phyloP scores from a whole-genome alignment of 1,140 invertebrate species.

The Pseudomyrmex pallidus region DNA sequence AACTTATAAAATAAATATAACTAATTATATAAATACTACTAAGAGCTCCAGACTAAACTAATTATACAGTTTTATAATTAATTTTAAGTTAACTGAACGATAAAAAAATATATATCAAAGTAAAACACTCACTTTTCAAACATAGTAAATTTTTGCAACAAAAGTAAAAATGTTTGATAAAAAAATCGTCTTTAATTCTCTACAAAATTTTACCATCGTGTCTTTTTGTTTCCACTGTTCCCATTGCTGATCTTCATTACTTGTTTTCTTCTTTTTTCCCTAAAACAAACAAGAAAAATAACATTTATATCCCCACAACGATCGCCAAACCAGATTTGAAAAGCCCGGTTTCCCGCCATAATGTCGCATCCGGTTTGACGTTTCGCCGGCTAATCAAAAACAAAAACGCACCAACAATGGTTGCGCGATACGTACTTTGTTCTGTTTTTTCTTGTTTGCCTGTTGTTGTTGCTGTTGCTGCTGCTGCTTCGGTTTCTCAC shows the following conservation, averaged over 20 bases:
- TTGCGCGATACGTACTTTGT: slow-evolving; percentile 73
- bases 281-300: slow-evolving; percentile 8
- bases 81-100: not conserved
- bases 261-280: slow-evolving; percentile 79
- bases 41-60: slow-evolving; percentile 9
- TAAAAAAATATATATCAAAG: not conserved
- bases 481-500: slow-evolving; percentile 77
- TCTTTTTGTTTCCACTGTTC: slow-evolving; percentile 86
- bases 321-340: slow-evolving; percentile 32
- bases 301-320: not conserved
- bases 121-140: not conserved
- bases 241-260: slow-evolving; percentile 82
- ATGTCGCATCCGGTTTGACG: slow-evolving; percentile 26
- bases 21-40: slow-evolving; percentile 19
- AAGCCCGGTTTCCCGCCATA: slow-evolving; percentile 69
- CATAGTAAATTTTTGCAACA: not conserved
- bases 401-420: slow-evolving; percentile 62
- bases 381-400: slow-evolving; percentile 67
- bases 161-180: slow-evolving; percentile 8
- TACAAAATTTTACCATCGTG: slow-evolving; percentile 77
- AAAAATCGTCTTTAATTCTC: slow-evolving; percentile 16
- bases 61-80: slow-evolving; percentile 13
- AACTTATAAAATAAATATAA: slow-evolving; percentile 37
- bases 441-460: slow-evolving; percentile 81
- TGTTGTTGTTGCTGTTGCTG: slow-evolving; percentile 77